phyloP scores from a whole-genome alignment of 2,888 invertebrate species.

The Cepaea hortensis region DNA sequence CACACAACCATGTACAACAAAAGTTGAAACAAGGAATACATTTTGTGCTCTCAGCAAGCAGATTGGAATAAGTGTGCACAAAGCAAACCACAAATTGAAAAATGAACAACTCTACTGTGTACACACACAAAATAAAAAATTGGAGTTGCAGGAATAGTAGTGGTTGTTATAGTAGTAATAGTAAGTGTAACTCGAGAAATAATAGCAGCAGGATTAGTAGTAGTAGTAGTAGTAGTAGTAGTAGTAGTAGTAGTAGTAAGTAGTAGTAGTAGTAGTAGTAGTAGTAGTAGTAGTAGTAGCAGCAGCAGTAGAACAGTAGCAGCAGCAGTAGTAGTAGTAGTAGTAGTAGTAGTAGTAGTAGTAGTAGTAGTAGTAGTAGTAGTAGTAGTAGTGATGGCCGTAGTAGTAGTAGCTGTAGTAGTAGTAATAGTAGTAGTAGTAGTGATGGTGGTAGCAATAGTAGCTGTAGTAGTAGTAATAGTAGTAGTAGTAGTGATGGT shows the following conservation, averaged over 20 bases:
- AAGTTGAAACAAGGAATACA: no score
- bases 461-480: background rate
- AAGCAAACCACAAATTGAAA: no score
- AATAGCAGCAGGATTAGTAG: constrained; percentile 13
- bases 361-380: background rate
- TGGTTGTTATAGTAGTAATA: constrained; percentile 19
- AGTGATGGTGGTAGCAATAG: background rate
- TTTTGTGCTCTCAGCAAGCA: no score
- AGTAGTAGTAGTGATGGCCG: background rate
- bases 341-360: background rate
- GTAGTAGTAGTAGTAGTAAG: constrained; percentile 28
- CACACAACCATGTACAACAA: no score
- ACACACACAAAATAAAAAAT: no score
- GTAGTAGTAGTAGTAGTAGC: background rate
- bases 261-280: background rate
- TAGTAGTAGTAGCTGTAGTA: background rate
- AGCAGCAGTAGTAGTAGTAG: background rate
- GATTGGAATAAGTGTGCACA: no score
- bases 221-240: background rate
- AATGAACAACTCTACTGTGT: no score
- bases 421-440: background rate
- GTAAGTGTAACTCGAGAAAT: constrained; percentile 31
- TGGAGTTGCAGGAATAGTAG: background rate
- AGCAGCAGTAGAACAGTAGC: no score
- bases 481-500: background rate